Evolutionary conservation across 2,888 invertebrate species (phyloP).

Genomic region (Andrena trimmerana): DNA sequence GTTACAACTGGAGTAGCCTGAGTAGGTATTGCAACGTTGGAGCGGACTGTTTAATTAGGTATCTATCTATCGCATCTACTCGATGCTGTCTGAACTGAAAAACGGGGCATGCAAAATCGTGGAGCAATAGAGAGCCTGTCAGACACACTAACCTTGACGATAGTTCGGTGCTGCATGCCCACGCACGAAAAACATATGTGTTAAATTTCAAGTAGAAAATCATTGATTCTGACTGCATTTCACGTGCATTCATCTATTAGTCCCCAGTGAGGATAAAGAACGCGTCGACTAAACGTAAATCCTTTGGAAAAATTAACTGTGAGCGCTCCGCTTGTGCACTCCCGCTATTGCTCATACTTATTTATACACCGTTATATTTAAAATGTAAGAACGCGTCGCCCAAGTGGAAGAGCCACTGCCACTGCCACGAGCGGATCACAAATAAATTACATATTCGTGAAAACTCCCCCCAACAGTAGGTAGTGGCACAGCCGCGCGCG

Average conservation of each 20-base stretch:
- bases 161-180: constrained; percentile 75
- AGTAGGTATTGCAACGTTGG: background rate
- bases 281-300: constrained; percentile 24
- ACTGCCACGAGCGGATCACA: constrained; percentile 32
- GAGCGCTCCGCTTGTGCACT: constrained; percentile 76
- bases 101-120: constrained; percentile 35
- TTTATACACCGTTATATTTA: constrained; percentile 85
- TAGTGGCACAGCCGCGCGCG: constrained; percentile 19
- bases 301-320: constrained; percentile 65
- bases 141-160: constrained; percentile 80
- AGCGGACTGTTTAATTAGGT: constrained; percentile 26
- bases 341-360: constrained; percentile 85
- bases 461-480: constrained; percentile 26
- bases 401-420: constrained; percentile 21
- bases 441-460: constrained; percentile 48
- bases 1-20: background rate
- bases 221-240: constrained; percentile 72
- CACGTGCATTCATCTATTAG: constrained; percentile 55
- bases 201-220: constrained; percentile 71
- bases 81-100: constrained; percentile 34
- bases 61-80: constrained; percentile 11
- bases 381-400: constrained; percentile 82
- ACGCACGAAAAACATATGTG: constrained; percentile 78
- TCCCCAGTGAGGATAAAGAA: constrained; percentile 38
- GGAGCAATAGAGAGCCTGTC: constrained; percentile 39